These are phyloP conservation scores for Drosophila parvula DNA, from an alignment of 1,140 invertebrate species.

Conservation along the genomic window DNA sequence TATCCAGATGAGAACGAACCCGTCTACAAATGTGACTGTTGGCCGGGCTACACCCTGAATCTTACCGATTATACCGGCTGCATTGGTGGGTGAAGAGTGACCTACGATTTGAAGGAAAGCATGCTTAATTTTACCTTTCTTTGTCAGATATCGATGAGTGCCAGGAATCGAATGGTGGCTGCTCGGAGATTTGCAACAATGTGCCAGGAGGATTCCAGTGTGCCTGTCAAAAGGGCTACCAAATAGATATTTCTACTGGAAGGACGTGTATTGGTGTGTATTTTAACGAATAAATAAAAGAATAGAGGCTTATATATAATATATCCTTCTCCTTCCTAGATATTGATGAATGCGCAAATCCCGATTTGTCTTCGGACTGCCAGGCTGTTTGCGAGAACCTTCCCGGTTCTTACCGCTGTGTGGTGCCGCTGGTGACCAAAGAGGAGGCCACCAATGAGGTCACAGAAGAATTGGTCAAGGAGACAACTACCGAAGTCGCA, in stretches of 20 bases:
- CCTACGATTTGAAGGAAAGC: too few relatives aligned
- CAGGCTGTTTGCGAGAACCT: conserved; percentile 88
- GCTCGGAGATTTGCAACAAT: conserved; percentile 88
- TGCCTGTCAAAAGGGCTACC: conserved; percentile 86
- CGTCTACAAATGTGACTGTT: conserved; percentile 71
- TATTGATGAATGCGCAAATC: conserved; percentile 88
- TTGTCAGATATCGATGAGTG: conserved; percentile 91
- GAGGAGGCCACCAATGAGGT: conserved; percentile 7
- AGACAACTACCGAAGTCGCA: not conserved
- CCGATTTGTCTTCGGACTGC: conserved; percentile 85
- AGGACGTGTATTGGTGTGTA: conserved; percentile 82
- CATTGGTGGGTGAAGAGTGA: conserved; percentile 58
- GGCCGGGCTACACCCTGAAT: conserved; percentile 73
- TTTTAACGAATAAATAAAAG: not conserved
- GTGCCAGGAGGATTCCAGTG: conserved; percentile 89
- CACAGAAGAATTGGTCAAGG: conserved; percentile 3
- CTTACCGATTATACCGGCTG: conserved; percentile 68
- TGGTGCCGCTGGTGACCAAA: conserved; percentile 35
- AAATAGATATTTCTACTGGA: conserved; percentile 48
- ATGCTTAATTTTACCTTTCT: not conserved
- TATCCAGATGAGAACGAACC: conserved; percentile 75
- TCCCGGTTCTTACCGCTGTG: conserved; percentile 89
- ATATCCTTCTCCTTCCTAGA: conserved; percentile 83
- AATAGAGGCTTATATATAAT: not conserved
- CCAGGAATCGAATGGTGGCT: conserved; percentile 87